Conservation (phyloP, 2,797 vertebrate species). For the Cyclura pinguis region DNA sequence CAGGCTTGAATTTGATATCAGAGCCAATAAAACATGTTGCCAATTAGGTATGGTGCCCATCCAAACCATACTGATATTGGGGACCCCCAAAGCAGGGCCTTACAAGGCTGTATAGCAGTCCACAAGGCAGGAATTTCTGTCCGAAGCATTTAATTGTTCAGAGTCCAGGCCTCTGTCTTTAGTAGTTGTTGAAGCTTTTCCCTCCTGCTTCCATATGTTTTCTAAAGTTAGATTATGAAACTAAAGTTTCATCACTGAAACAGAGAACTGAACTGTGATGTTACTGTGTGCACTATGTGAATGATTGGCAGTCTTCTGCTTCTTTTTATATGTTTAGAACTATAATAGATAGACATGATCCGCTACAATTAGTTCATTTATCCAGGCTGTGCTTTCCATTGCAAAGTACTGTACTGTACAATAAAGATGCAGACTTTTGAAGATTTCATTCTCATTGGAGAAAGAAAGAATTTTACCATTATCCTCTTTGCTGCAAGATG, state of each 20-base stretch:
- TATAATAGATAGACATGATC: neutral
- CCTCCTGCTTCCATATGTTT: neutral
- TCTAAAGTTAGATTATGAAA: neutral
- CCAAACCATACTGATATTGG: too few species aligned
- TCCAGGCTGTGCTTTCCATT: neutral
- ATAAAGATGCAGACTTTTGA: too few species aligned
- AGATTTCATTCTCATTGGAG: too few species aligned
- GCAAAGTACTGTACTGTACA: neutral
- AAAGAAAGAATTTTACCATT: too few species aligned
- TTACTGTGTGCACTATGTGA: neutral
- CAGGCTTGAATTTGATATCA: too few species aligned
- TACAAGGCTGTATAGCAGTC: neutral
- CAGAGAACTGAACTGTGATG: too few species aligned
- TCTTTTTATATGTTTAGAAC: neutral
- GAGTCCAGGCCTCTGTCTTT: neutral
- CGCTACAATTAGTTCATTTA: neutral
- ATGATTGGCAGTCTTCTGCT: neutral
- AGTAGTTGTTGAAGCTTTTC: neutral
- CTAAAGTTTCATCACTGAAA: neutral
- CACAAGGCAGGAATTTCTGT: neutral
- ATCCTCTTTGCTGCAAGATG: too few species aligned
- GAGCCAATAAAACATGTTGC: too few species aligned
- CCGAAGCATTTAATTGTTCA: constrained; percentile 1
- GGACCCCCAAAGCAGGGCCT: too few species aligned
- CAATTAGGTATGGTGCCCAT: too few species aligned